Evolutionary conservation across 2,888 invertebrate species (phyloP).

Genomic region (Phorcus lineatus): DNA sequence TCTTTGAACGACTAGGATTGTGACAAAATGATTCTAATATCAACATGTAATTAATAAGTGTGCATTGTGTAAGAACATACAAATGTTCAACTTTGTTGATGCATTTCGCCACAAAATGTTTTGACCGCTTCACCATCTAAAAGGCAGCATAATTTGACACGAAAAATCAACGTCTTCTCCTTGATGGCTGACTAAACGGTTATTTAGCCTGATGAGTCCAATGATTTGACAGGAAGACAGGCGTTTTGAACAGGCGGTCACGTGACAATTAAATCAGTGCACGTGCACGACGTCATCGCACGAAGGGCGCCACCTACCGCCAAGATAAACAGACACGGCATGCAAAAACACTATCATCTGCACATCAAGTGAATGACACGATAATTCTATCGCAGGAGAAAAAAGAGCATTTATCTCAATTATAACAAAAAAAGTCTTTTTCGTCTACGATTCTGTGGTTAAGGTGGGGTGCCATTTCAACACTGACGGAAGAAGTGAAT

Average conservation of each 20-base stretch:
- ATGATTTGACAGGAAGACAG: background rate
- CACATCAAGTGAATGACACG: conserved; percentile 7
- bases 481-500: conserved; percentile 32
- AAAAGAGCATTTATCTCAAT: background rate
- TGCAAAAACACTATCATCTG: background rate
- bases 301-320: conserved; percentile 7
- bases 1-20: too few species aligned
- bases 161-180: too few species aligned
- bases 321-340: background rate
- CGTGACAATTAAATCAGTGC: background rate
- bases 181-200: background rate
- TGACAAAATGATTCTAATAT: too few species aligned
- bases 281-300: background rate
- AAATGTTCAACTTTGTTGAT: too few species aligned
- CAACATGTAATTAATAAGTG: too few species aligned
- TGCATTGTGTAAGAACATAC: too few species aligned
- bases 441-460: background rate
- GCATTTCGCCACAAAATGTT: too few species aligned
- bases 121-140: too few species aligned
- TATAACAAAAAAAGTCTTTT: background rate
- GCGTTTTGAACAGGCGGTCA: background rate
- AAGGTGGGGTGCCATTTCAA: background rate
- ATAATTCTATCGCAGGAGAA: background rate
- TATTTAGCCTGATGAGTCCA: background rate
- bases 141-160: too few species aligned